Percentiles rank a stretch among this genome's conserved stretches.
phyloP scores from a whole-genome alignment of 1,140 invertebrate species.

The Drosophila bocki region DNA sequence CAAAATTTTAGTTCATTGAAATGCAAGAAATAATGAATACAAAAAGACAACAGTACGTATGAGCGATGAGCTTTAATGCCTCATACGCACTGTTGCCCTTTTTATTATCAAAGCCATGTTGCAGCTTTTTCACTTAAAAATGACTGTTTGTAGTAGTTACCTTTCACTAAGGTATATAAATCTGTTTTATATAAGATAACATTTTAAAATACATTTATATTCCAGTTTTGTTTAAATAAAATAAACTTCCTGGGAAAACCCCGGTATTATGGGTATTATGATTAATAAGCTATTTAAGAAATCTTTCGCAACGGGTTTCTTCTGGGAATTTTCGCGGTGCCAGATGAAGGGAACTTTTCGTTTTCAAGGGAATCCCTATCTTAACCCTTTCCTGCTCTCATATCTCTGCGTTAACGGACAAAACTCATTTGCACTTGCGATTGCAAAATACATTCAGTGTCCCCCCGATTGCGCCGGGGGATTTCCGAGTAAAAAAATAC shows the following conservation, averaged over 20 bases:
- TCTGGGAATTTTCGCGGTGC: conserved; percentile 17
- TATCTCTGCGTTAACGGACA: conserved; percentile 27
- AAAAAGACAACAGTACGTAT: background rate
- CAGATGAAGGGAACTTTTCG: conserved; percentile 24
- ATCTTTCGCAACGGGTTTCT: background rate
- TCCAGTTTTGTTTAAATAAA: background rate
- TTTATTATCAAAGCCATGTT: background rate
- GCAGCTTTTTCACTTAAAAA: background rate
- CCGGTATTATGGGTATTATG: background rate
- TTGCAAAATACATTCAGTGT: conserved; percentile 31
- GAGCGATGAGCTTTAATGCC: background rate
- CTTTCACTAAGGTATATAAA: no score
- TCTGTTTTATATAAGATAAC: no score
- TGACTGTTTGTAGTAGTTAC: no score
- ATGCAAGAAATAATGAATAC: background rate
- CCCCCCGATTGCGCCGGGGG: background rate
- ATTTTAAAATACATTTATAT: no score
- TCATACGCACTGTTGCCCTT: background rate
- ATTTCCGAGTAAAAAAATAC: conserved; percentile 56
- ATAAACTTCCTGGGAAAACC: background rate
- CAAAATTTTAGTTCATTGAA: background rate
- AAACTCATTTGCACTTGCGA: conserved; percentile 50
- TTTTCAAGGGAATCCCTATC: conserved; percentile 9
- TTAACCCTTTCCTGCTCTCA: conserved; percentile 19
- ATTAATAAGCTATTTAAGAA: conserved; percentile 17